phyloP scores from a whole-genome alignment of 92 coral and sea anemone species.

The Siderastrea siderea region DNA sequence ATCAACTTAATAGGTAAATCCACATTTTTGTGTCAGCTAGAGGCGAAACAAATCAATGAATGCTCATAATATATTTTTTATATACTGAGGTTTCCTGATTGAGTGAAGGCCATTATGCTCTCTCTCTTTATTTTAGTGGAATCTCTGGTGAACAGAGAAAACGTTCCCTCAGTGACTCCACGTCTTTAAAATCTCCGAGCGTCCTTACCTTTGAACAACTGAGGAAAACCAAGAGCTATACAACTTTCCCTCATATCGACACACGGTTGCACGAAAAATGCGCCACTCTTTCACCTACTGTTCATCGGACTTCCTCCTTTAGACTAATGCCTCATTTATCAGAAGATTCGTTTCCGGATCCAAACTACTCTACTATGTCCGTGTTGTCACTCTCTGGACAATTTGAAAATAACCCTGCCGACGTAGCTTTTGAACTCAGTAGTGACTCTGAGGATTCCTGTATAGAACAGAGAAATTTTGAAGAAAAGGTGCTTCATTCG shows the following conservation, averaged over 20 bases:
- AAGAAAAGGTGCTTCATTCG: slow-evolving; percentile 25
- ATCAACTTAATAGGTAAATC: too few relatives aligned
- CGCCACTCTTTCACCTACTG: neutral
- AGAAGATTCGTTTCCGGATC: neutral
- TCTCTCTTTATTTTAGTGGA: neutral
- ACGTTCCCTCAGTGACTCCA: slow-evolving; percentile 36
- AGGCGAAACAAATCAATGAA: too few relatives aligned
- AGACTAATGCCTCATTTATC: slow-evolving; percentile 47
- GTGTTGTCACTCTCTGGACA: slow-evolving; percentile 17
- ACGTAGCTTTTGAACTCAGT: slow-evolving; percentile 5
- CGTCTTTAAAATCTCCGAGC: slow-evolving; percentile 1
- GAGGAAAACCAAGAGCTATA: slow-evolving; percentile 32
- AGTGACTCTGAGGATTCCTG: slow-evolving; percentile 32
- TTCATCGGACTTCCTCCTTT: slow-evolving; percentile 38
- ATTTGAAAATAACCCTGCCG: slow-evolving; percentile 2
- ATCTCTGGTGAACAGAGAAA: neutral
- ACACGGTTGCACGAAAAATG: neutral
- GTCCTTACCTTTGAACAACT: neutral
- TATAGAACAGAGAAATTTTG: neutral
- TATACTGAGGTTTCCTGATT: too few relatives aligned
- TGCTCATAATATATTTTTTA: too few relatives aligned
- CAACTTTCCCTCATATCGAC: slow-evolving; percentile 33
- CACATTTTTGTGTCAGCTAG: too few relatives aligned
- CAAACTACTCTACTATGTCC: slow-evolving; percentile 9
- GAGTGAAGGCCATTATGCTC: neutral